These are phyloP conservation scores for Acleris literana DNA, from an alignment of 2,888 invertebrate species.

Conservation along the genomic window DNA sequence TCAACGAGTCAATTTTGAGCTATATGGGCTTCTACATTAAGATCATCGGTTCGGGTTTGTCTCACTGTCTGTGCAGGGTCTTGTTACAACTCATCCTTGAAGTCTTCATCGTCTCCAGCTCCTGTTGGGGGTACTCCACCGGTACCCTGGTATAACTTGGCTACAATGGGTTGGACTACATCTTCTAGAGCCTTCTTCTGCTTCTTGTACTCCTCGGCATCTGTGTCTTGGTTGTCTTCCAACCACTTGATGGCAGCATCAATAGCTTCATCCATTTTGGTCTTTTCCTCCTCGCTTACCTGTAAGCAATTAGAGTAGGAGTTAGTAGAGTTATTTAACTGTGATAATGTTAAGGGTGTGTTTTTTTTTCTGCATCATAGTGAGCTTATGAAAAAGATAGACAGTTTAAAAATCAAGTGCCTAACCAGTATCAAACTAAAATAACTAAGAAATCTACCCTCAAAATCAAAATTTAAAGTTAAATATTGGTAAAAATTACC, in stretches of 20 bases:
- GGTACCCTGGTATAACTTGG: conserved; percentile 96
- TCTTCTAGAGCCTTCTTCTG: conserved; percentile 98
- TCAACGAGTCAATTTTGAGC: too few relatives aligned
- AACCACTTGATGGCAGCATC: conserved; percentile 99
- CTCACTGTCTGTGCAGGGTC: conserved; percentile 38
- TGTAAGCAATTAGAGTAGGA: conserved; percentile 45
- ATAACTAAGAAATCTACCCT: too few relatives aligned
- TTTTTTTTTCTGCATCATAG: too few relatives aligned
- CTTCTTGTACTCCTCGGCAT: conserved; percentile 95
- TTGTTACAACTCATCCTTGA: conserved; percentile 92
- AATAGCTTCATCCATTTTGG: conserved; percentile 97
- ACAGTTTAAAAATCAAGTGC: too few relatives aligned
- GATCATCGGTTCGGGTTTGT: conserved; percentile 13
- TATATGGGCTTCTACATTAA: conserved; percentile 15
- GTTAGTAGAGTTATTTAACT: conserved; percentile 3
- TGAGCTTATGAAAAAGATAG: too few relatives aligned
- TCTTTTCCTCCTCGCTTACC: conserved; percentile 93
- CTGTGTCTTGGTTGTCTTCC: conserved; percentile 96
- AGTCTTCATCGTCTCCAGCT: conserved; percentile 88
- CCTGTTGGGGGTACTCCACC: conserved; percentile 90
- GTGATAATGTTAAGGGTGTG: too few relatives aligned
- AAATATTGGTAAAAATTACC: too few relatives aligned
- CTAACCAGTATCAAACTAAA: too few relatives aligned
- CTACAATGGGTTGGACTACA: conserved; percentile 98
- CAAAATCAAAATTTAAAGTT: too few relatives aligned